A percentile compares a stretch with the other conserved stretches of the same genome.
Evolutionary conservation across 2,113 vertebrate species (phyloP).

Genomic region (Gobio gobio): DNA sequence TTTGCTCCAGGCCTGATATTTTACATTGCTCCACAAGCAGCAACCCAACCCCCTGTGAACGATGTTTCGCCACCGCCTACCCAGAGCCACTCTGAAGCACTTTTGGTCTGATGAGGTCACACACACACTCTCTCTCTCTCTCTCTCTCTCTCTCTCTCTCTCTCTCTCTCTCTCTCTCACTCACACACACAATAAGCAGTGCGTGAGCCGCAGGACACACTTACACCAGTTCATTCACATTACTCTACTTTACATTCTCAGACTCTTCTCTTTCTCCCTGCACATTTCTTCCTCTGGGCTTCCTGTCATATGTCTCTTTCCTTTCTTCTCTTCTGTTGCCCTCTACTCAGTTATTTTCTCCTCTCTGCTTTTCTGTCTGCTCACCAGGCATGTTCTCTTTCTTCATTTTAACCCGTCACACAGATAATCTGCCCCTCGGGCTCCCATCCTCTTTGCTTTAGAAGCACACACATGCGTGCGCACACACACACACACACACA

Average conservation of each 20-base stretch:
- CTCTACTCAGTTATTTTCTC: not conserved
- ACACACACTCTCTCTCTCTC: not conserved
- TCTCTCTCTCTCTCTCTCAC: too few relatives aligned
- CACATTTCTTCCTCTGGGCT: slow-evolving; percentile 1
- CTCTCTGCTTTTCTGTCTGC: not conserved
- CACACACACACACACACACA: too few relatives aligned
- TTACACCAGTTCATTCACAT: slow-evolving; percentile 41
- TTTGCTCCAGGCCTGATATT: not conserved
- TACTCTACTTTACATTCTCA: slow-evolving; percentile 13
- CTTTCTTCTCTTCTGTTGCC: slow-evolving; percentile 13
- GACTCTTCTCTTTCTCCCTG: slow-evolving; percentile 21
- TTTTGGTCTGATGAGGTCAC: slow-evolving; percentile 14
- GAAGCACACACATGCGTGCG: not conserved
- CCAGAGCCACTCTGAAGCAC: not conserved
- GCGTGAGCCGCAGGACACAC: slow-evolving; percentile 14
- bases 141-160: too few relatives aligned
- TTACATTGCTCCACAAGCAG: not conserved
- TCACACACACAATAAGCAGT: slow-evolving; percentile 1
- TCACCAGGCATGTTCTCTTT: not conserved
- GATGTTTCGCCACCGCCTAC: not conserved
- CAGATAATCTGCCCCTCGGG: slow-evolving; percentile 42
- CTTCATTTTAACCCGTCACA: slow-evolving; percentile 29
- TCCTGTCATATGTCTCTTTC: not conserved
- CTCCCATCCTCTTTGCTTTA: slow-evolving; percentile 42
- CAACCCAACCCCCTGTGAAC: not conserved